These are phyloP conservation scores for Chrysochloris asiatica DNA, from an alignment of 2,113 vertebrate species.

Conservation along the genomic window DNA sequence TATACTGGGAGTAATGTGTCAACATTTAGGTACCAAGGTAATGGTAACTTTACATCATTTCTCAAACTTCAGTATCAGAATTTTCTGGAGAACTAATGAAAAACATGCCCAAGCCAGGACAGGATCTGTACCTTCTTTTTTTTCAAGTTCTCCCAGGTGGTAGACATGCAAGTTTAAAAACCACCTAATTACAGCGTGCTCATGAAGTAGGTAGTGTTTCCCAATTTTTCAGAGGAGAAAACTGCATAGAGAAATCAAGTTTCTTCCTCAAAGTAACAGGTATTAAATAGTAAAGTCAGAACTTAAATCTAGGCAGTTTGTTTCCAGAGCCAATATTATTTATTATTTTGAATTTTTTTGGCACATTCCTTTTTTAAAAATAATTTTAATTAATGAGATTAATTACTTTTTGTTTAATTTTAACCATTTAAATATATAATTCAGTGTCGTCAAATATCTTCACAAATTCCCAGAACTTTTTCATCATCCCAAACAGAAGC, in stretches of 20 bases:
- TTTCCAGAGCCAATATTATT: background rate
- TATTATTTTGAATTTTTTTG: no score
- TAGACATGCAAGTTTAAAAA: background rate
- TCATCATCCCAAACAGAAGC: background rate
- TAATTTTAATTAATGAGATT: background rate
- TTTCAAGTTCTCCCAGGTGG: background rate
- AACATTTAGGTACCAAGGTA: background rate
- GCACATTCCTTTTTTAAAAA: background rate
- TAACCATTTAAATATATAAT: background rate
- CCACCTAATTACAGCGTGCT: background rate
- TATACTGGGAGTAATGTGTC: background rate
- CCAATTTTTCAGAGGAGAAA: conserved; percentile 47
- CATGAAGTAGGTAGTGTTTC: background rate
- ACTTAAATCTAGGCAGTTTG: background rate
- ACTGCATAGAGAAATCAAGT: background rate
- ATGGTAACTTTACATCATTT: background rate
- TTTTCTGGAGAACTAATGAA: background rate
- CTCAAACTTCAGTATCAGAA: background rate
- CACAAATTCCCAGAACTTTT: background rate
- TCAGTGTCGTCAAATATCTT: background rate
- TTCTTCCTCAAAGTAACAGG: background rate
- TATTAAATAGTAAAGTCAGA: background rate
- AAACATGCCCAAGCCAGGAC: background rate
- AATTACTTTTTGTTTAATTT: background rate
- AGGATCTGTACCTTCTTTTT: background rate